phyloP scores from a whole-genome alignment of 2,797 vertebrate genomes.

The Eidolon dupreanum region DNA sequence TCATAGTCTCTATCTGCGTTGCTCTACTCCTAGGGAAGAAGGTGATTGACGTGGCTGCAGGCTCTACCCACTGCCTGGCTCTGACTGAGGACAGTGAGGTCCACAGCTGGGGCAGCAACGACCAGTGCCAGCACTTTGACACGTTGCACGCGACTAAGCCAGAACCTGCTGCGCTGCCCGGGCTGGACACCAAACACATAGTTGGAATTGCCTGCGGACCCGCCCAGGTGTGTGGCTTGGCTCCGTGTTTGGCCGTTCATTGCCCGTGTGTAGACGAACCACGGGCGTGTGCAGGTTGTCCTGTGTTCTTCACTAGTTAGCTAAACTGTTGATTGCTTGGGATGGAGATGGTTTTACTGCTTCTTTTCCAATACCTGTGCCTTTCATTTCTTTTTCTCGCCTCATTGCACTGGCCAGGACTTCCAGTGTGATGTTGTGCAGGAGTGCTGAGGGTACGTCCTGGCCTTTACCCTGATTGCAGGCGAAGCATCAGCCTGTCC shows the following conservation, averaged over 20 bases:
- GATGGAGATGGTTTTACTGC: neutral
- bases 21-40: conserved; percentile 91
- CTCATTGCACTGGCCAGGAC: neutral
- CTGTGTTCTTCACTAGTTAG: neutral
- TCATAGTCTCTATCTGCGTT: neutral
- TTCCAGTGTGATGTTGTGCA: neutral
- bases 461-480: neutral
- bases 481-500: neutral
- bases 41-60: conserved; percentile 96
- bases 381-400: neutral
- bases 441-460: neutral
- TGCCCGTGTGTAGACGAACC: neutral
- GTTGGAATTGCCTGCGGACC: conserved; percentile 97
- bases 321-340: neutral
- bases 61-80: conserved; percentile 97
- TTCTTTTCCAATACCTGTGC: neutral
- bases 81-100: conserved; percentile 98
- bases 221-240: conserved; percentile 89
- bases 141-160: conserved; percentile 97
- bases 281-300: neutral
- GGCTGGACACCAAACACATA: conserved; percentile 96
- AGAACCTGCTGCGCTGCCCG: conserved; percentile 94
- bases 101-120: conserved; percentile 99
- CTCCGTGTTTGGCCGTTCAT: neutral
- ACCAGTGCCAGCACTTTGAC: conserved; percentile 98